These are phyloP conservation scores for Solen grandis DNA, from an alignment of 1,140 invertebrate species.

Conservation along the genomic window DNA sequence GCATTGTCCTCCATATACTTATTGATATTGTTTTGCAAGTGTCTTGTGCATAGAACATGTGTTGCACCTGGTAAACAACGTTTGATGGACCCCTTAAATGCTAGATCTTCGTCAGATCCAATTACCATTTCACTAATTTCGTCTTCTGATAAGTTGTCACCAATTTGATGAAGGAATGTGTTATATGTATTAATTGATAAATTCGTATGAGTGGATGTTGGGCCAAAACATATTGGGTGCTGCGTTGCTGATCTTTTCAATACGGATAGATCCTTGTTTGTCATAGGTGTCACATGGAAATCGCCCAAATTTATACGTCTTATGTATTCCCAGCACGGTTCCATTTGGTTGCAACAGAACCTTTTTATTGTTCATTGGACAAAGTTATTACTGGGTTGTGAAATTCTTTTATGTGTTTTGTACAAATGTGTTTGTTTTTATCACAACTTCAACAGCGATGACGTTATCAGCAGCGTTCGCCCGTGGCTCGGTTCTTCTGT, in stretches of 20 bases:
- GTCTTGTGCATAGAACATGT: slow-evolving; percentile 12
- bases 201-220: slow-evolving; percentile 8
- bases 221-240: slow-evolving; percentile 18
- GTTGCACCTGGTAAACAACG: background rate
- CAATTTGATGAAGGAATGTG: background rate
- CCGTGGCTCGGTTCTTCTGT: too few species aligned
- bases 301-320: slow-evolving; percentile 25
- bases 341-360: slow-evolving; percentile 15
- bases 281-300: slow-evolving; percentile 21
- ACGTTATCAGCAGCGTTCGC: background rate
- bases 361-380: background rate
- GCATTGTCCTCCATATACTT: slow-evolving; percentile 10
- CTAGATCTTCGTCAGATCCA: background rate
- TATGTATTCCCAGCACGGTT: background rate
- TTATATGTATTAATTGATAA: background rate
- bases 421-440: background rate
- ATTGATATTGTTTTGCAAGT: background rate
- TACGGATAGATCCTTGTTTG: slow-evolving; percentile 6
- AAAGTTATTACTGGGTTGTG: background rate
- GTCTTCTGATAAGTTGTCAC: background rate
- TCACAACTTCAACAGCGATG: background rate
- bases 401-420: background rate
- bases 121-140: background rate
- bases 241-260: background rate
- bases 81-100: too few species aligned